Evolutionary conservation across 1,140 invertebrate species (phyloP).

Genomic region (Atta colombica): DNA sequence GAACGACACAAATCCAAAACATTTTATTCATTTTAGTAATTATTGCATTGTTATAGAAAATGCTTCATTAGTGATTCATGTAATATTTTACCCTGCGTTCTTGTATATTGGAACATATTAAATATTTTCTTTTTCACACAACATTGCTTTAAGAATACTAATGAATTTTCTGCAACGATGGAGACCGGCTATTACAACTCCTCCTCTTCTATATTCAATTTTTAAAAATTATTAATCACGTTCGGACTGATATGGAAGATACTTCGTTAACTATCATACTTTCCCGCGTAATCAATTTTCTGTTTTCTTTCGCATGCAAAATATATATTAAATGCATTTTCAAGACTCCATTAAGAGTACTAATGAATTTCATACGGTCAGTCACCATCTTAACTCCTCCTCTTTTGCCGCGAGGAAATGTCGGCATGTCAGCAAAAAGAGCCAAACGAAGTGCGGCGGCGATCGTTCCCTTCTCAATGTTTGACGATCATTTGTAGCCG

Average conservation of each 20-base stretch:
- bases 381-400: slow-evolving; percentile 21
- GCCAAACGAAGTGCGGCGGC: not conserved
- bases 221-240: slow-evolving; percentile 25
- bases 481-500: slow-evolving; percentile 64
- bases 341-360: slow-evolving; percentile 30
- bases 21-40: not conserved
- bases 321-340: slow-evolving; percentile 49
- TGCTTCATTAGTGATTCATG: not conserved
- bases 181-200: not conserved
- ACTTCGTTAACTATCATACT: not conserved
- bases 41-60: not conserved
- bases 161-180: not conserved
- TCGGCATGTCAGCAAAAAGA: slow-evolving; percentile 27
- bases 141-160: not conserved
- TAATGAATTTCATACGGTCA: slow-evolving; percentile 36
- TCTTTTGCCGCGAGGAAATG: slow-evolving; percentile 5
- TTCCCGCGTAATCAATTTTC: slow-evolving; percentile 24
- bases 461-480: slow-evolving; percentile 26
- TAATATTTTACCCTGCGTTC: not conserved
- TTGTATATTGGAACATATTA: slow-evolving; percentile 3
- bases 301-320: slow-evolving; percentile 18
- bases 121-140: slow-evolving; percentile 1
- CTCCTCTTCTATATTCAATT: slow-evolving; percentile 19
- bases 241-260: slow-evolving; percentile 12
- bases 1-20: not conserved